Base-by-base conservation (phyloP, 1,140 invertebrate species). In the Trichogramma pretiosum region DNA sequence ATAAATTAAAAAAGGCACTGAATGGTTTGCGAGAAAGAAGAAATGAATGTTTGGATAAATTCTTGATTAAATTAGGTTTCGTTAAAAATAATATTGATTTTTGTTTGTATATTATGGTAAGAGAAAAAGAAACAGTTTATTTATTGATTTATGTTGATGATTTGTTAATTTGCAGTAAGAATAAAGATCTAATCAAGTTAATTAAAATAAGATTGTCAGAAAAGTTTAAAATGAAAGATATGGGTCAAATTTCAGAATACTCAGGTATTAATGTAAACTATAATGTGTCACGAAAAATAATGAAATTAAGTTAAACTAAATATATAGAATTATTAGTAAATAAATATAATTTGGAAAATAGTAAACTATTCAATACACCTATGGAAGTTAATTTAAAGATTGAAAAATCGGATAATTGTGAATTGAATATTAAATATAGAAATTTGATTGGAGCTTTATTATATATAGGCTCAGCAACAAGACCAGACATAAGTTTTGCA, bases 21-120 rank as follows among this genome's bases (percentile, higher is more conserved):
- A 64, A 66, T 52, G 62, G 64, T 9, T 48, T 66, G n/a, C 53
- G 52, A 43, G 54, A 62, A 54, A 54, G 54, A 30, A 52, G 56
- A 5, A 34, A 57, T 23, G 44, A 58, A 23, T 53, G 48, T 40
- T 55, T 60, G 17, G 24, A 56, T 45, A 22, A 38, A 2, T 53
- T 18, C 49, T 7, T 53, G 14, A 38, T 26, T 17, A 38, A 33
- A 13, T 30, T 55, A 34, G 38, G 34, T 30, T 55, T 57, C 46
- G 19, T 5, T 18, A 52, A 44, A 47, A 37, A 42, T 30, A 32
- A 50, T 16, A 42, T n/a, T 33, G 40, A 42, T 33, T 42, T 32
- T 21, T 42, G 40, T 33, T 33, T 30, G 18, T 42, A 42, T 33
- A 32, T 42, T 9, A 9, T 22, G 2, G 1, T 32, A 17, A 14